phyloP scores from a whole-genome alignment of 35 echinoderm and acorn worm species.

The Ophiothrix spiculata region DNA sequence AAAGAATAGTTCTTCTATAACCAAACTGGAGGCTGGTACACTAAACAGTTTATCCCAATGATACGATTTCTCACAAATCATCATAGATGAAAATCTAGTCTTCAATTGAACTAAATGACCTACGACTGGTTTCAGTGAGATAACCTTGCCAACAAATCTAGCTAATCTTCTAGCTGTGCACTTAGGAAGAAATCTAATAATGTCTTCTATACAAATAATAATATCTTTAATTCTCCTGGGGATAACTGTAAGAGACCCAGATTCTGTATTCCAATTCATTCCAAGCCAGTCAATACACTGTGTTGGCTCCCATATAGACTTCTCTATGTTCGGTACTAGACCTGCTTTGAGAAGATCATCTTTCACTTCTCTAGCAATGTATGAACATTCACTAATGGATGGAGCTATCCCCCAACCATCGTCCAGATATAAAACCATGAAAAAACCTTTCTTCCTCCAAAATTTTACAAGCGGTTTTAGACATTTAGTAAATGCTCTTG shows the following conservation, averaged over 20 bases:
- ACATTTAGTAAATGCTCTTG: constrained; percentile 24
- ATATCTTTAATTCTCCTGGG: neutral
- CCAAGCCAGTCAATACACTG: neutral
- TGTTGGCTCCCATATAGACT: neutral
- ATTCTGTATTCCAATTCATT: neutral
- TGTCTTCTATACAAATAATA: neutral
- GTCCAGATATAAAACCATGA: constrained; percentile 11
- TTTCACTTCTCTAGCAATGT: neutral
- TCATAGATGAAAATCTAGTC: neutral
- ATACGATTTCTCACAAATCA: neutral
- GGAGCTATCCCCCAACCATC: constrained; percentile 7
- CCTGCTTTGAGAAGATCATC: neutral
- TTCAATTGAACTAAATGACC: constrained; percentile 6
- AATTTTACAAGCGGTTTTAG: constrained; percentile 4
- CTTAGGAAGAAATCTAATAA: neutral
- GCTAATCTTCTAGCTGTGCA: neutral
- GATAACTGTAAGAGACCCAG: neutral
- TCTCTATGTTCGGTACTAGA: neutral
- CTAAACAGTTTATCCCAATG: neutral
- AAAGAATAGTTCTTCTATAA: neutral
- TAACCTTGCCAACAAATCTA: constrained; percentile 3
- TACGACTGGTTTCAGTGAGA: neutral
- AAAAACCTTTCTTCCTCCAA: neutral
- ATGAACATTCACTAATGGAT: neutral
- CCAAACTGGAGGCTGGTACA: neutral